Base-by-base conservation (phyloP, 92 coral and sea anemone species). In the Parazoanthus darwini region DNA sequence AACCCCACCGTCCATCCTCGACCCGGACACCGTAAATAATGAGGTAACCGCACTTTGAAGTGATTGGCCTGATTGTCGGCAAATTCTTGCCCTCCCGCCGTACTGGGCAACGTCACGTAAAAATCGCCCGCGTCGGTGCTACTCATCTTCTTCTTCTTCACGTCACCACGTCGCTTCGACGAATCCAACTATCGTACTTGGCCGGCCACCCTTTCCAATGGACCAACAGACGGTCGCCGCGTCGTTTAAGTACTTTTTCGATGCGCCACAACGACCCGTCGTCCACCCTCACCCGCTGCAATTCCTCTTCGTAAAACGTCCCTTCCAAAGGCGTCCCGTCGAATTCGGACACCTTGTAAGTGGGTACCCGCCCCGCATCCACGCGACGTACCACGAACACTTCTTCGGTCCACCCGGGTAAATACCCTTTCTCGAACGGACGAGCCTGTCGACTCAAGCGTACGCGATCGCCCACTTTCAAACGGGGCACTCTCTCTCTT, bases 131-230 rank as follows among this genome's bases (percentile, higher is more conserved):
- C 71, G 71, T 65, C 71, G 71, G 71, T 65, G 71, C 71, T 65
- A 65, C 71, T 65, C 71, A 65, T 65, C 71, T 65, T 65, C 48
- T 44, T 56, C 18, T 22, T 70, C 59, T 25, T 38, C 77, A 44
- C 48, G 48, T 25, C 13, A 11, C 68, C 86, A 89, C 46, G 72
- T 85, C 92, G 18, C 54, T n/a, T 38, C 73, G 68, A 37, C 63
- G 51, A 35, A 89, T 80, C 91, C 92, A 89, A 46, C 80, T 85
- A 86, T 89, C 37, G 86, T 77, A 89, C 35, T 89, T 89, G 89
- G 23, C 14, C 10, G 86, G 92, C 90, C 89, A 89, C 42, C 90
- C 92, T 78, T 85, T 85, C 89, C 89, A 88, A 4, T 82, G 89
- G 26, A 89, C 91, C 3, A n/a, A 89, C 78, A 74, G 13, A 8